These are phyloP conservation scores for Megalurothrips usitatus DNA, from an alignment of 2,888 invertebrate genomes.

Conservation along the genomic window DNA sequence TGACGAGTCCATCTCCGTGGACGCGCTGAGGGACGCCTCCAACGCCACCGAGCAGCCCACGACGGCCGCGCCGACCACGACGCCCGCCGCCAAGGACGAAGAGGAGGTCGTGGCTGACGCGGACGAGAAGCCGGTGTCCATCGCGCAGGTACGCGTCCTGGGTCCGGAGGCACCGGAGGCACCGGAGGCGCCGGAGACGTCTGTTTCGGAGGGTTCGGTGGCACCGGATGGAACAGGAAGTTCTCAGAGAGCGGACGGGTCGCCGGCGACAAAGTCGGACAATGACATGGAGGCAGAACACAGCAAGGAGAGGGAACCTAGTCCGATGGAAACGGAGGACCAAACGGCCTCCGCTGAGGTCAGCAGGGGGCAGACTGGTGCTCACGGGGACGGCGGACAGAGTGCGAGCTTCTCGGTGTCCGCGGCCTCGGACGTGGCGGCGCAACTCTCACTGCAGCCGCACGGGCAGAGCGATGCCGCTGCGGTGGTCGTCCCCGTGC, in stretches of 20 bases:
- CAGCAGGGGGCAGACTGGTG: too few species aligned
- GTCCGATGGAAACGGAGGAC: too few species aligned
- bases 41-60: neutral
- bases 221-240: too few species aligned
- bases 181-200: neutral
- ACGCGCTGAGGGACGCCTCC: constrained; percentile 1
- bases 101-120: neutral
- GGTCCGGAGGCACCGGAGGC: neutral
- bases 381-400: neutral
- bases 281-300: neutral
- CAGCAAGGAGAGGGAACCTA: too few species aligned
- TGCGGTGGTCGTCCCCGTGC: neutral
- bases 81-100: neutral
- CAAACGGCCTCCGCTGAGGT: too few species aligned
- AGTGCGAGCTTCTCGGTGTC: neutral
- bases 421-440: too few species aligned
- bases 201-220: neutral
- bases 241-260: too few species aligned
- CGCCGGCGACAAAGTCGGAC: too few species aligned
- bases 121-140: constrained; percentile 10
- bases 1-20: constrained; percentile 17
- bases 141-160: constrained; percentile 2
- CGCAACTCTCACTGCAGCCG: neutral
- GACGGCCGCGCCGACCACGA: neutral
- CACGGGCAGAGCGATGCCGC: neutral